These are phyloP conservation scores for Coelopa pilipes DNA, from an alignment of 2,888 invertebrate genomes.

Conservation along the genomic window DNA sequence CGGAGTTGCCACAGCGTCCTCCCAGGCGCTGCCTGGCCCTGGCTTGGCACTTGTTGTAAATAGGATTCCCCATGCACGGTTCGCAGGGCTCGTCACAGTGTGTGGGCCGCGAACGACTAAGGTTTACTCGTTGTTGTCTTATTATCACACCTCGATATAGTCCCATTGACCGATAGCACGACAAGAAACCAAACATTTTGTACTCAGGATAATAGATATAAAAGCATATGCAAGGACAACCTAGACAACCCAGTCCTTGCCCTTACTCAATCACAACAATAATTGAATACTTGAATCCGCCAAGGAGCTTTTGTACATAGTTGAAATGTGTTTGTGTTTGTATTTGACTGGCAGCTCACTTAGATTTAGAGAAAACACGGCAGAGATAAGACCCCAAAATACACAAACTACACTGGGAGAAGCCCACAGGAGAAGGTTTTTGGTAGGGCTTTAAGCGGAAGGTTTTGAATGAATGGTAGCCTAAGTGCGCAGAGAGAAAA, in stretches of 20 bases:
- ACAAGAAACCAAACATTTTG: conserved; percentile 24
- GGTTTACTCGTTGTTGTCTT: too few species aligned
- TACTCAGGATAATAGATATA: conserved; percentile 38
- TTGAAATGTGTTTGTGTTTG: background rate
- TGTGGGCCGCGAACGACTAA: too few species aligned
- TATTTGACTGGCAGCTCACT: conserved; percentile 28
- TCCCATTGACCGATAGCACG: too few species aligned
- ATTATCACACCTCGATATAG: too few species aligned
- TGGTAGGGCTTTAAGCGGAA: conserved; percentile 37
- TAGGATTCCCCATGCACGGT: too few species aligned
- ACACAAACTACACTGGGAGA: conserved; percentile 27
- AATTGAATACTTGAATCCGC: background rate
- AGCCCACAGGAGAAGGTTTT: conserved; percentile 3
- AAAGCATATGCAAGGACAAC: conserved; percentile 18
- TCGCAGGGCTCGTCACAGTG: too few species aligned
- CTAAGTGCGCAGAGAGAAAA: background rate
- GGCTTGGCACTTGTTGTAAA: too few species aligned
- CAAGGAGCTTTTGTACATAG: conserved; percentile 15
- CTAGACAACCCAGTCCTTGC: background rate
- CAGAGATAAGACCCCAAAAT: conserved; percentile 35
- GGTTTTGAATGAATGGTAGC: background rate
- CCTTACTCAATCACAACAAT: background rate
- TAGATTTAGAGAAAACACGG: conserved; percentile 27
- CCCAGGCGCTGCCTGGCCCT: too few species aligned
- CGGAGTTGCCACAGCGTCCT: too few species aligned